Evolutionary conservation across 2,888 invertebrate species (phyloP).

Genomic region (Oscheius onirici): DNA sequence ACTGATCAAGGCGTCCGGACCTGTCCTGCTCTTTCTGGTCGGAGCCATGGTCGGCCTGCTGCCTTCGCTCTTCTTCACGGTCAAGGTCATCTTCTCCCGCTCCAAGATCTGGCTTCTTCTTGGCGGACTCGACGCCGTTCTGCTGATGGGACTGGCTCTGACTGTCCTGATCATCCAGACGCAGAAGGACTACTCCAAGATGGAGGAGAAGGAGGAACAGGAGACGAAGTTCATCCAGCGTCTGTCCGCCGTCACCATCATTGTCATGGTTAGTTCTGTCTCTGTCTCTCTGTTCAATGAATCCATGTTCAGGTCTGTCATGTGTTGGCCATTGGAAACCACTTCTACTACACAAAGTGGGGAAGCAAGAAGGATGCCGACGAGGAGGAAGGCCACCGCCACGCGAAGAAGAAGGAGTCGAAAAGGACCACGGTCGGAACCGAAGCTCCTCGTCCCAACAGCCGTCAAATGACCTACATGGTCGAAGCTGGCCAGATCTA

Average conservation of each 20-base stretch:
- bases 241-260: not conserved
- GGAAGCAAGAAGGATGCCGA: too few relatives aligned
- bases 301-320: too few relatives aligned
- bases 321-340: too few relatives aligned
- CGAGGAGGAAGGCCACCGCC: too few relatives aligned
- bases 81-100: not conserved
- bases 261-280: not conserved
- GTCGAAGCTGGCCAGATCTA: too few relatives aligned
- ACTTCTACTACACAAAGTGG: too few relatives aligned
- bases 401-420: too few relatives aligned
- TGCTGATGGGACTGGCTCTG: not conserved
- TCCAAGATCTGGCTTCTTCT: not conserved
- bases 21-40: not conserved
- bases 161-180: not conserved
- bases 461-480: too few relatives aligned
- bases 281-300: not conserved
- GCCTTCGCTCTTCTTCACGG: not conserved
- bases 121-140: not conserved
- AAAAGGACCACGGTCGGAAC: too few relatives aligned
- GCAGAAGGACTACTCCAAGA: not conserved
- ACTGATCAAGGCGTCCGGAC: not conserved
- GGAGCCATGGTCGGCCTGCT: not conserved
- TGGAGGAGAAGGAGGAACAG: not conserved
- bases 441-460: too few relatives aligned
- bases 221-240: not conserved